Conservation (phyloP, 2,888 invertebrate genomes). For the Troilus luridus region DNA sequence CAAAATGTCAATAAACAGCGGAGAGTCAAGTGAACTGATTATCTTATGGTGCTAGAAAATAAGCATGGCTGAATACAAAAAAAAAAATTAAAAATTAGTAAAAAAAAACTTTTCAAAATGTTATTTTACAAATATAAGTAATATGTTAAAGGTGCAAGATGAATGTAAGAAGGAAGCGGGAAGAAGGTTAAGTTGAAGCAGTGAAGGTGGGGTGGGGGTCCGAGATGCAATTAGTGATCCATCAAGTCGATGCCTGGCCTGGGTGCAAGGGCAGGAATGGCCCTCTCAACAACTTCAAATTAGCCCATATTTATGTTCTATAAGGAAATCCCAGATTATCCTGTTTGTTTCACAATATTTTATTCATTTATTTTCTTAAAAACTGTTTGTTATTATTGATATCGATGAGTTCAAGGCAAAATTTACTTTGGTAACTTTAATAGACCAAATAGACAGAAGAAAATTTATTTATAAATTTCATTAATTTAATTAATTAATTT, state of each 20-base stretch:
- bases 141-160: conserved; percentile 53
- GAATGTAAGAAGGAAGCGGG: neutral
- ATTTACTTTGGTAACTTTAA: neutral
- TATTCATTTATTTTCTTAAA: neutral
- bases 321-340: neutral
- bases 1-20: neutral
- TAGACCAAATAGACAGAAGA: neutral
- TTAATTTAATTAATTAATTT: neutral
- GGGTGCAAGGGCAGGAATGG: conserved; percentile 57
- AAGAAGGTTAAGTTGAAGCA: conserved; percentile 49
- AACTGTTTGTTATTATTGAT: neutral
- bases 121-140: conserved; percentile 18
- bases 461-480: neutral
- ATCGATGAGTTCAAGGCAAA: neutral
- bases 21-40: neutral
- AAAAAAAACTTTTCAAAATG: conserved; percentile 1
- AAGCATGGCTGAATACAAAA: neutral
- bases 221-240: conserved; percentile 52
- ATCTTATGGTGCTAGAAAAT: neutral
- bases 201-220: conserved; percentile 59
- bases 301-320: neutral
- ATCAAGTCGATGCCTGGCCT: neutral
- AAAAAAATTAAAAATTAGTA: neutral
- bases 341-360: neutral
- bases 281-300: conserved; percentile 56